phyloP scores from a whole-genome alignment of 2,888 invertebrate species.

The Xestobium rufovillosum region DNA sequence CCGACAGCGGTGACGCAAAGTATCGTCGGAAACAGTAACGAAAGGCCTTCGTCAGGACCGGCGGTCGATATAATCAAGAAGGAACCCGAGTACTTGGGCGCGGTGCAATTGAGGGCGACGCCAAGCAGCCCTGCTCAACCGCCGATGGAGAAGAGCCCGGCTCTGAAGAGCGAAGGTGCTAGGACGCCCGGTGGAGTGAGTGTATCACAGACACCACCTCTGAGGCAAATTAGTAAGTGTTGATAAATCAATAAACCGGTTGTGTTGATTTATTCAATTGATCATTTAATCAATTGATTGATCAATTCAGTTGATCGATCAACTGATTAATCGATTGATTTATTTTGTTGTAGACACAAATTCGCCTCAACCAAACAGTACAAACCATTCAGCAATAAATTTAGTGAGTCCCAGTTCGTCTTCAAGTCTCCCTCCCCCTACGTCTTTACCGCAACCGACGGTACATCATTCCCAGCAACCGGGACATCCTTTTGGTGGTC shows the following conservation, averaged over 20 bases:
- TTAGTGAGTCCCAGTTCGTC: constrained; percentile 49
- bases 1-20: constrained; percentile 9
- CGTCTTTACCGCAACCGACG: constrained; percentile 58
- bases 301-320: too few species aligned
- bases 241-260: neutral
- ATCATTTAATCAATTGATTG: too few species aligned
- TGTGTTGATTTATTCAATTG: constrained; percentile 5
- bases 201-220: constrained; percentile 43
- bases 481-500: constrained; percentile 52
- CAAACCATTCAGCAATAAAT: constrained; percentile 53
- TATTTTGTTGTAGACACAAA: constrained; percentile 29
- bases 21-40: constrained; percentile 33
- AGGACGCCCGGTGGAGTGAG: constrained; percentile 31
- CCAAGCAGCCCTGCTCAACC: constrained; percentile 34
- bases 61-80: constrained; percentile 67
- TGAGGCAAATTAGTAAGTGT: constrained; percentile 39
- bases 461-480: constrained; percentile 34
- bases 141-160: constrained; percentile 33
- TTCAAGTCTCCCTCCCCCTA: constrained; percentile 43
- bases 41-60: constrained; percentile 51
- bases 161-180: constrained; percentile 31
- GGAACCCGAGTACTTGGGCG: constrained; percentile 53
- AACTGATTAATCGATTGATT: too few species aligned
- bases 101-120: constrained; percentile 38
- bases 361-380: constrained; percentile 44